Evolutionary conservation across 2,797 vertebrate genomes (phyloP).

Genomic region (Bufotes viridis): DNA sequence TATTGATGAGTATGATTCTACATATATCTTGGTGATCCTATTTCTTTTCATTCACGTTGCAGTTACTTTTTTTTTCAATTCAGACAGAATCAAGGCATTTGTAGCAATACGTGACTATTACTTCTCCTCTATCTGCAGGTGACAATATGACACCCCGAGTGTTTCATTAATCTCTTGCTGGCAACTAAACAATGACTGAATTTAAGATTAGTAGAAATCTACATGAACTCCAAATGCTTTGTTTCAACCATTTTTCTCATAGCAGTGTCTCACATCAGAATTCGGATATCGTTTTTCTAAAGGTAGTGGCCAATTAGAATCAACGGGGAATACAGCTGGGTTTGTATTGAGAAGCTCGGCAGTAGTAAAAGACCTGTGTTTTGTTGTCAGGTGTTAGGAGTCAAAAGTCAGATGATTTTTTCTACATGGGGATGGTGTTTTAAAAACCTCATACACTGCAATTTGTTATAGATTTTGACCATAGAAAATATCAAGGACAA

Average conservation of each 20-base stretch:
- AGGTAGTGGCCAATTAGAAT: not conserved
- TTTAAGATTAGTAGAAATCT: constrained; percentile 19
- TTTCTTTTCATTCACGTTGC: constrained; percentile 16
- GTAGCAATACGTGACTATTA: constrained; percentile 31
- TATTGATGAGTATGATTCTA: constrained; percentile 49
- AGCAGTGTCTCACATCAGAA: not conserved
- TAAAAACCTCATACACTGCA: not conserved
- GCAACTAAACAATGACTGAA: constrained; percentile 29
- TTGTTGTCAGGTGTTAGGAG: not conserved
- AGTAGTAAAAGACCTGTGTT: not conserved
- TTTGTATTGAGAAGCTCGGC: not conserved
- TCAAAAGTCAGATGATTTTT: not conserved
- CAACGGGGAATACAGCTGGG: not conserved
- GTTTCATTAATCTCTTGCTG: constrained; percentile 28
- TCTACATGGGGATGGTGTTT: not conserved
- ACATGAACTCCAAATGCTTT: constrained; percentile 13
- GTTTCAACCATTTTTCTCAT: constrained; percentile 18
- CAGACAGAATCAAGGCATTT: constrained; percentile 34
- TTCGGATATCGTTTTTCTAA: not conserved
- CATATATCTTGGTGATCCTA: constrained; percentile 5
- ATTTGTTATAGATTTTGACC: not conserved
- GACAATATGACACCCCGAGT: not conserved
- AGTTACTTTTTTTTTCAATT: constrained; percentile 26
- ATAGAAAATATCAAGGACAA: not conserved
- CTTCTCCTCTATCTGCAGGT: constrained; percentile 18